phyloP scores from a whole-genome alignment of 2,797 vertebrate species.

The Anisognathus igniventris region DNA sequence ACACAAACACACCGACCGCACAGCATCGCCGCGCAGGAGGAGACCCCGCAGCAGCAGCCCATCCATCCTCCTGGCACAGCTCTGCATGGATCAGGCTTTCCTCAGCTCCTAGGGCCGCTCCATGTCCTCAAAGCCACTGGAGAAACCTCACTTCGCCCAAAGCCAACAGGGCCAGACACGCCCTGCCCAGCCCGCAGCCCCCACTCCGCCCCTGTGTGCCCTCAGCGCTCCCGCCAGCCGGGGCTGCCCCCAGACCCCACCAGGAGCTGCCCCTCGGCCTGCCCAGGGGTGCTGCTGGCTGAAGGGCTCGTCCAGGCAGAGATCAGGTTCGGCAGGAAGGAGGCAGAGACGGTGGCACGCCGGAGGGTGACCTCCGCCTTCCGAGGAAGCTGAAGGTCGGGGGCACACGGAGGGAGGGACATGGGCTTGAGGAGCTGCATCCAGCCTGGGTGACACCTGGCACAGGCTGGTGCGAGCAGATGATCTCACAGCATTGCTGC shows the following conservation, averaged over 20 bases:
- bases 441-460: neutral
- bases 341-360: neutral
- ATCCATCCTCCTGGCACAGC: neutral
- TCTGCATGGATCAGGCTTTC: accelerated
- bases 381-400: slow-evolving; percentile 3
- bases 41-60: neutral
- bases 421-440: accelerated
- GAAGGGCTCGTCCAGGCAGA: accelerated
- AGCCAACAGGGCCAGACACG: accelerated
- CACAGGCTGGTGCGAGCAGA: neutral
- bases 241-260: neutral
- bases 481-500: neutral
- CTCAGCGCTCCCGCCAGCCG: accelerated
- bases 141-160: neutral
- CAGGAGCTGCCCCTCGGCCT: accelerated
- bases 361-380: neutral
- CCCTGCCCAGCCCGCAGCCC: neutral
- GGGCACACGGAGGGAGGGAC: neutral
- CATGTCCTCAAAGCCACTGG: accelerated
- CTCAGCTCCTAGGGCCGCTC: too few relatives aligned
- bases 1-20: neutral
- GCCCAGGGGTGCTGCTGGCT: neutral
- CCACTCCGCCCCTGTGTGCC: accelerated
- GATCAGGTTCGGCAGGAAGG: slow-evolving; percentile 23
- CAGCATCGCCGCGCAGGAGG: accelerated